phyloP scores from a whole-genome alignment of 2,797 vertebrate species.

The Melanogrammus aeglefinus region DNA sequence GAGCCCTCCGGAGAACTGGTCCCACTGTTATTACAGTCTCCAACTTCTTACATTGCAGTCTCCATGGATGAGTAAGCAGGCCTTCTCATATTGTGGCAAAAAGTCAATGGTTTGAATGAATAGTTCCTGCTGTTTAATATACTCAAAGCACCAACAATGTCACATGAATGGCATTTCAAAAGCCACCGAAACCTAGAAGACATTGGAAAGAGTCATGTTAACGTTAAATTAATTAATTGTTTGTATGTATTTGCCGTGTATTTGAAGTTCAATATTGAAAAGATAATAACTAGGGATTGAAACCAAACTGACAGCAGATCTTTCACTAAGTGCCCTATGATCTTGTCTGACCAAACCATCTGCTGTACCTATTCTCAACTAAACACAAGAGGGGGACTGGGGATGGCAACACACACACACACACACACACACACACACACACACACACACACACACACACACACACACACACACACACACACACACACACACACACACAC shows the following conservation, averaged over 20 bases:
- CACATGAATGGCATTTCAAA: neutral
- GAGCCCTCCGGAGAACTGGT: neutral
- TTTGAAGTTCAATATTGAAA: neutral
- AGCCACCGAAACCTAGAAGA: neutral
- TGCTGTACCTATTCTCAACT: conserved; percentile 47
- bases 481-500: neutral
- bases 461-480: neutral
- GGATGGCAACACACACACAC: neutral
- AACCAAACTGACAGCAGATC: neutral
- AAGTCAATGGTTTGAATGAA: neutral
- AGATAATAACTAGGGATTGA: neutral
- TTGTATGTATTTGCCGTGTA: neutral
- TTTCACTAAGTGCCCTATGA: conserved; percentile 34
- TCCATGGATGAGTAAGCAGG: neutral
- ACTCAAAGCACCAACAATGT: neutral
- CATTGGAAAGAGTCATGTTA: neutral
- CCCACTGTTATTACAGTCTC: neutral
- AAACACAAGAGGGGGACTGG: conserved; percentile 17
- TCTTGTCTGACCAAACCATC: conserved; percentile 62
- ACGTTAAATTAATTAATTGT: neutral
- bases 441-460: neutral
- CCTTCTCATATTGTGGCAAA: neutral
- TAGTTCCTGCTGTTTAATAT: neutral
- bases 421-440: neutral
- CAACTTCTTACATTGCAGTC: neutral